A percentile compares a stretch with the other conserved stretches of the same genome.
phyloP scores from a whole-genome alignment of 2,888 invertebrate genomes.

The Lasioglossum villosulum region DNA sequence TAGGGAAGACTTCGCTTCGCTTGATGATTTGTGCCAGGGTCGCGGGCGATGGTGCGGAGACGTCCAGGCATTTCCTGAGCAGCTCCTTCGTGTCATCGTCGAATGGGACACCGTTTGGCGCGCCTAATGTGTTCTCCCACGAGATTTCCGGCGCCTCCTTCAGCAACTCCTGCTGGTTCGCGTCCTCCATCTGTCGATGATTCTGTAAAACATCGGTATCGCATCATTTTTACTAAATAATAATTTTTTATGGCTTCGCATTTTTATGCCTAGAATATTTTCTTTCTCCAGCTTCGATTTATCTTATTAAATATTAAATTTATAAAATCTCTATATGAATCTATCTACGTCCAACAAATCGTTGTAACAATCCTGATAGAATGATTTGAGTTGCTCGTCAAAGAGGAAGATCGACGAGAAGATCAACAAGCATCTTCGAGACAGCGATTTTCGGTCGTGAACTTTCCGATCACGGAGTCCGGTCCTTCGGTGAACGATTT shows the following conservation, averaged over 20 bases:
- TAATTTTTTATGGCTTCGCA: not conserved
- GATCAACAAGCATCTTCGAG: too few species aligned
- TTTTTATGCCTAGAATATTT: not conserved
- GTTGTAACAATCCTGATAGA: too few species aligned
- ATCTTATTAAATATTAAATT: too few species aligned
- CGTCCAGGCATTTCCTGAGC: constrained; percentile 75
- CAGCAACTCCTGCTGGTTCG: constrained; percentile 59
- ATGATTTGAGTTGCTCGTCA: not conserved
- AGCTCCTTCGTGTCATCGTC: constrained; percentile 80
- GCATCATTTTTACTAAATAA: not conserved
- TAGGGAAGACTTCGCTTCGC: constrained; percentile 82
- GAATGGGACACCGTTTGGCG: constrained; percentile 80
- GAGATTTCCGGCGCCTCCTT: constrained; percentile 80
- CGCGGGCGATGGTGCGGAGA: constrained; percentile 73
- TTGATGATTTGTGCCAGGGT: constrained; percentile 78
- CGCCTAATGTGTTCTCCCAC: constrained; percentile 81
- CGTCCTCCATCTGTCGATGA: constrained; percentile 62
- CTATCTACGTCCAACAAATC: too few species aligned
- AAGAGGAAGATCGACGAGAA: not conserved
- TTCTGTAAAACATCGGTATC: constrained; percentile 46
- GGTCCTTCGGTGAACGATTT: not conserved
- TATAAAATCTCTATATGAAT: too few species aligned
- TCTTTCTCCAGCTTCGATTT: too few species aligned
- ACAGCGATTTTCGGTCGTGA: not conserved
- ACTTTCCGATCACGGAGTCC: not conserved